Conservation (phyloP, 1,140 invertebrate genomes). For the Aleiodes sp. region DNA sequence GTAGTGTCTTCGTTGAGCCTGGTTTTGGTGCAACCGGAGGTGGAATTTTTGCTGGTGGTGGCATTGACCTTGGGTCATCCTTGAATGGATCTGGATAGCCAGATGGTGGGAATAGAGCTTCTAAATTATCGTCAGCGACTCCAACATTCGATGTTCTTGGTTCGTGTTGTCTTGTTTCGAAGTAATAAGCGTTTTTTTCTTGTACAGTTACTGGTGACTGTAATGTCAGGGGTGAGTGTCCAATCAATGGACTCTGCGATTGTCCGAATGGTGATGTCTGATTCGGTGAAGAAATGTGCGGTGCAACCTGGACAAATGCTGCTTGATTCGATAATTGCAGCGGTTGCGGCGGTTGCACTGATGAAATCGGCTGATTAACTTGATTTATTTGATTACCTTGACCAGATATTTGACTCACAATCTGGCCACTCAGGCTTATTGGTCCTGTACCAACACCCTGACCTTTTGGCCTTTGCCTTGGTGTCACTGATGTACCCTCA, state of each 20-base stretch:
- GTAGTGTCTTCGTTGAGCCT: conserved; percentile 46
- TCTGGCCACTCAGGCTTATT: conserved; percentile 60
- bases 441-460: conserved; percentile 62
- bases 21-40: conserved; percentile 58
- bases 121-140: conserved; percentile 57
- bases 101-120: conserved; percentile 64
- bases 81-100: conserved; percentile 66
- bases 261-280: conserved; percentile 50
- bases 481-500: conserved; percentile 85
- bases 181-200: conserved; percentile 57
- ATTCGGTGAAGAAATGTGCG: conserved; percentile 51
- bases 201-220: conserved; percentile 60
- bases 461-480: conserved; percentile 84
- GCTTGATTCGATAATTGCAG: conserved; percentile 49
- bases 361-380: conserved; percentile 40
- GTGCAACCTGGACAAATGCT: conserved; percentile 49
- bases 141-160: conserved; percentile 29
- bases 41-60: conserved; percentile 58
- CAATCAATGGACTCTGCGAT: conserved; percentile 59
- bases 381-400: conserved; percentile 53
- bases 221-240: conserved; percentile 56
- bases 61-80: conserved; percentile 58
- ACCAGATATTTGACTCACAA: conserved; percentile 62
- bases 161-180: conserved; percentile 52
- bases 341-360: conserved; percentile 42